Evolutionary conservation across 2,797 vertebrate species (phyloP).

Genomic region (Moxostoma hubbsi): DNA sequence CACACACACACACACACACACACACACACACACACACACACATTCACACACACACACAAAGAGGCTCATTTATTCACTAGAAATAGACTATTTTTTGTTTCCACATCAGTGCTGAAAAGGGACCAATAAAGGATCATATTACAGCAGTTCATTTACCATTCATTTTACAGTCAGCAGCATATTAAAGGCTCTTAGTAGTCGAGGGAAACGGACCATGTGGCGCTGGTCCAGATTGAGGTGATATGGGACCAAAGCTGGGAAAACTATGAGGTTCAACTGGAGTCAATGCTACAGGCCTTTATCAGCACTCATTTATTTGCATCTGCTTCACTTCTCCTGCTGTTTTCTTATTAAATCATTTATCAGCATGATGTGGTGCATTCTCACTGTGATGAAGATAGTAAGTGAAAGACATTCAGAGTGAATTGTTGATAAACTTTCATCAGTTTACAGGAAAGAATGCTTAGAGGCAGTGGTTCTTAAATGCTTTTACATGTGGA

Average conservation of each 20-base stretch:
- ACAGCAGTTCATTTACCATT: conserved; percentile 62
- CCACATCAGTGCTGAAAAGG: conserved; percentile 70
- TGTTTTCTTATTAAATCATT: not conserved
- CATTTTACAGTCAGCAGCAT: conserved; percentile 71
- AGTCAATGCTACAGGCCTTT: conserved; percentile 40
- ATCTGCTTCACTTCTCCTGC: conserved; percentile 55
- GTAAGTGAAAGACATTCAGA: not conserved
- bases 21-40: conserved; percentile 8
- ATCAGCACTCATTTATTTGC: conserved; percentile 54
- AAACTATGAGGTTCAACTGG: conserved; percentile 67
- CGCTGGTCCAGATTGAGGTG: conserved; percentile 61
- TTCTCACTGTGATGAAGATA: not conserved
- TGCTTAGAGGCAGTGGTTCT: no score
- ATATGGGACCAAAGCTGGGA: conserved; percentile 24
- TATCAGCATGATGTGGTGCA: not conserved
- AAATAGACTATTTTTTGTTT: conserved; percentile 65
- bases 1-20: conserved; percentile 63
- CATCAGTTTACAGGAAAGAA: no score
- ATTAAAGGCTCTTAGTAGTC: conserved; percentile 56
- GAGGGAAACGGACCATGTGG: conserved; percentile 63
- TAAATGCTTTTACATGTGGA: no score
- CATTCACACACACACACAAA: conserved; percentile 57
- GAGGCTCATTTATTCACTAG: conserved; percentile 43
- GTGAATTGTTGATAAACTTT: no score
- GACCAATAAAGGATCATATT: conserved; percentile 72